Evolutionary conservation across 2,113 vertebrate genomes (phyloP).

Genomic region (Passerina amoena): DNA sequence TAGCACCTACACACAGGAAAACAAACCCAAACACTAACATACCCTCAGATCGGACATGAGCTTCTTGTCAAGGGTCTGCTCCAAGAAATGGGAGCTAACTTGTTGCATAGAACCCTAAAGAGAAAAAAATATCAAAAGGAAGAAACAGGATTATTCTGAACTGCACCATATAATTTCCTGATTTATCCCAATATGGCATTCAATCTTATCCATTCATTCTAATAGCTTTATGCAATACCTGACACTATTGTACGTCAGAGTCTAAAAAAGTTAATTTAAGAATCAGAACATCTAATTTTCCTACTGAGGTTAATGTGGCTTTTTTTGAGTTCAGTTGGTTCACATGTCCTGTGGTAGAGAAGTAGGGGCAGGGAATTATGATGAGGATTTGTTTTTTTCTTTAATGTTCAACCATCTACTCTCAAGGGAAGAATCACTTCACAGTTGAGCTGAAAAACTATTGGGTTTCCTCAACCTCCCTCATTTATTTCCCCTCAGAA

Average conservation of each 20-base stretch:
- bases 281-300: neutral
- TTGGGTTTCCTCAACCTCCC: neutral
- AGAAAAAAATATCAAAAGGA: neutral
- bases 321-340: neutral
- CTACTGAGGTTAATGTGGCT: neutral
- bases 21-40: neutral
- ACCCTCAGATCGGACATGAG: slow-evolving; percentile 98
- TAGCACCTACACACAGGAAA: neutral
- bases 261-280: neutral
- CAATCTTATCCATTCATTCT: neutral
- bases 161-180: neutral
- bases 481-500: neutral
- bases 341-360: neutral
- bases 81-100: slow-evolving; percentile 96
- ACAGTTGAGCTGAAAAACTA: neutral
- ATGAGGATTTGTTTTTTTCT: neutral
- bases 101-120: slow-evolving; percentile 93
- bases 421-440: neutral
- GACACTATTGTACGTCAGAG: rapidly evolving
- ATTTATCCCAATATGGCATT: rapidly evolving
- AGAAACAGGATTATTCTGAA: neutral
- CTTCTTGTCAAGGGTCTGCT: slow-evolving; percentile 98
- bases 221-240: neutral
- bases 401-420: neutral
- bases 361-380: neutral